Conservation (phyloP, 2,888 invertebrate genomes). For the Lymantria dispar region DNA sequence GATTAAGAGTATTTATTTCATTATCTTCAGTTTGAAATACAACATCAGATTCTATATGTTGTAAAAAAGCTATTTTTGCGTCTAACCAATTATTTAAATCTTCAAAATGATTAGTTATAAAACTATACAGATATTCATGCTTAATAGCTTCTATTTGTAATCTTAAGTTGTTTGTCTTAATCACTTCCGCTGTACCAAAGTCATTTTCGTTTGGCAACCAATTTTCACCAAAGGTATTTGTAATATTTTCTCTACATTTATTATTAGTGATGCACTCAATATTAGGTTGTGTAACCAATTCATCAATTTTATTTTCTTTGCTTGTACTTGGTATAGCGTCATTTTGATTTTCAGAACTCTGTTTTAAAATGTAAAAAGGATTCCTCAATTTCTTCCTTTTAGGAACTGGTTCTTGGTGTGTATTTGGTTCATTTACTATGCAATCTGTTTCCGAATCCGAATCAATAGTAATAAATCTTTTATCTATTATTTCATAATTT, state of each 20-base stretch:
- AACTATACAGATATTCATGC: constrained; percentile 54
- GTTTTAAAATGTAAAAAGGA: constrained; percentile 64
- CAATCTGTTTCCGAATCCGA: constrained; percentile 64
- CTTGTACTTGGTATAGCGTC: constrained; percentile 17
- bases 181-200: constrained; percentile 61
- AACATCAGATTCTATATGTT: constrained; percentile 47
- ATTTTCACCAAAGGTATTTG: constrained; percentile 38
- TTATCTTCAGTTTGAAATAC: constrained; percentile 35
- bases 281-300: neutral
- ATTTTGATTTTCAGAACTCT: constrained; percentile 36
- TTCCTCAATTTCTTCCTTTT: constrained; percentile 56
- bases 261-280: constrained; percentile 5
- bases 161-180: constrained; percentile 30
- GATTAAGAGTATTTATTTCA: constrained; percentile 11
- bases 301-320: constrained; percentile 5
- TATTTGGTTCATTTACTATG: constrained; percentile 38
- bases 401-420: constrained; percentile 8
- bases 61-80: constrained; percentile 56
- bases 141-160: constrained; percentile 39
- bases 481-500: constrained; percentile 52
- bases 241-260: constrained; percentile 29
- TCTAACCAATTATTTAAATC: constrained; percentile 58
- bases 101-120: constrained; percentile 41
- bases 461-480: constrained; percentile 51
- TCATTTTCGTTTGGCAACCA: constrained; percentile 60